These are phyloP conservation scores for Drosophila fungiperda DNA, from an alignment of 2,888 invertebrate genomes.

Conservation along the genomic window DNA sequence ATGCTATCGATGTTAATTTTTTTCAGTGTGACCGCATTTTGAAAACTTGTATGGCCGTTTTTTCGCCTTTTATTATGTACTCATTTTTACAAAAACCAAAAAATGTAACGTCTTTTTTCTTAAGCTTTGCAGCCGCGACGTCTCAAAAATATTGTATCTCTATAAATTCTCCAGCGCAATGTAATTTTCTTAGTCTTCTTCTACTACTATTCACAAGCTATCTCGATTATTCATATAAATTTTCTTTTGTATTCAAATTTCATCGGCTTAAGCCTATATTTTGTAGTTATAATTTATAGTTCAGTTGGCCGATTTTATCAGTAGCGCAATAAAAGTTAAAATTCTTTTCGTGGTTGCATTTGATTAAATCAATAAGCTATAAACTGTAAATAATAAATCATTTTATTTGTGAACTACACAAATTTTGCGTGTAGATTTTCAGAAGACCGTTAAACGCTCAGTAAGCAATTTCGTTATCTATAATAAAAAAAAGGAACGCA, in stretches of 20 bases:
- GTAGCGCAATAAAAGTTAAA: neutral
- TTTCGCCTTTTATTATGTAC: neutral
- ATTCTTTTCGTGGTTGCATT: neutral
- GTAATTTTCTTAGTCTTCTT: neutral
- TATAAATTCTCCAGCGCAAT: neutral
- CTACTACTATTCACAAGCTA: neutral
- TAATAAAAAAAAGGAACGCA: neutral
- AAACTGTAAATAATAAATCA: neutral
- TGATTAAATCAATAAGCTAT: neutral
- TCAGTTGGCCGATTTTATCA: neutral
- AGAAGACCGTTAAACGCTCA: neutral
- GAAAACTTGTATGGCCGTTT: neutral
- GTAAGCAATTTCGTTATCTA: neutral
- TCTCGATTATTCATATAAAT: neutral
- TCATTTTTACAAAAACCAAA: neutral
- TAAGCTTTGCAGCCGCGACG: no score
- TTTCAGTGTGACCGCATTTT: conserved; percentile 26
- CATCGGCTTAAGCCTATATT: neutral
- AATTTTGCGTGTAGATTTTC: neutral
- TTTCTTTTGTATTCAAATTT: neutral
- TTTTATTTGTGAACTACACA: neutral
- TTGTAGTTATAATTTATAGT: neutral
- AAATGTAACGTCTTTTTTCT: neutral
- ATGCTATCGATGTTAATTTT: conserved; percentile 14
- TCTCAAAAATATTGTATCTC: neutral